Evolutionary conservation across 1,140 invertebrate genomes (phyloP), one percentile per base, ranked within the genome.

Genomic region (Platorchestia sp.): DNA sequence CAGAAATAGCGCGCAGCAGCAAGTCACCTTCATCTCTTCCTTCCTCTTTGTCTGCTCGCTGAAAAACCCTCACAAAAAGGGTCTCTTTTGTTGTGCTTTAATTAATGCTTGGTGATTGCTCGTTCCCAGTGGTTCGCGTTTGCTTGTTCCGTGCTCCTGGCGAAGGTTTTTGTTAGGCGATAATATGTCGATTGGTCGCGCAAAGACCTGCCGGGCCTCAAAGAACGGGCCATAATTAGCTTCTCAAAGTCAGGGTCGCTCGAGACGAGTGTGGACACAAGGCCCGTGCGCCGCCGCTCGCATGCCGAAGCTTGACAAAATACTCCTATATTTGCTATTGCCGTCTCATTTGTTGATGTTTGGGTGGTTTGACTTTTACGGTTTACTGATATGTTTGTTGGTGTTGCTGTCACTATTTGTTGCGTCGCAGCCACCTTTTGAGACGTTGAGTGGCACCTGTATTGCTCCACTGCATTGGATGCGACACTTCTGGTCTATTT

Each of bases 1-100:
- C 59, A 75, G 59, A 36, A 75, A 75, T 75, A 75, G 59, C 59
- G 59, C 59, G 36, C 59, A 75, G 59, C 59, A 27, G 59, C 59
- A 36, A 75, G 59, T 75, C 59, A 75, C 45, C 91, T 93, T 44
- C 91, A 93, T 93, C 43, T 93, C 45, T 93, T 93, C 91, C 44
- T 93, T 45, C 43, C 45, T 47, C 91, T 93, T 93, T 93, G 91
- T 93, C 91, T 93, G 36, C 43, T 93, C 91, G 10, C 44, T 47
- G 44, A 93, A 93, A 44, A 45, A 45, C 43, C 43, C 45, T 47
- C 91, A 93, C 43, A 93, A 93, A 45, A 93, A 93, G 91, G 45
- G 44, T 45, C 91, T 40, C 91, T 93, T 93, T 93, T 93, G 91
- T 93, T 93, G 91, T 93, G 91, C 45, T 93, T 93, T 93, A 93